Evolutionary conservation across 2,888 invertebrate species (phyloP), one percentile per base, ranked within the genome.

Genomic region (Poecilus cupreus): DNA sequence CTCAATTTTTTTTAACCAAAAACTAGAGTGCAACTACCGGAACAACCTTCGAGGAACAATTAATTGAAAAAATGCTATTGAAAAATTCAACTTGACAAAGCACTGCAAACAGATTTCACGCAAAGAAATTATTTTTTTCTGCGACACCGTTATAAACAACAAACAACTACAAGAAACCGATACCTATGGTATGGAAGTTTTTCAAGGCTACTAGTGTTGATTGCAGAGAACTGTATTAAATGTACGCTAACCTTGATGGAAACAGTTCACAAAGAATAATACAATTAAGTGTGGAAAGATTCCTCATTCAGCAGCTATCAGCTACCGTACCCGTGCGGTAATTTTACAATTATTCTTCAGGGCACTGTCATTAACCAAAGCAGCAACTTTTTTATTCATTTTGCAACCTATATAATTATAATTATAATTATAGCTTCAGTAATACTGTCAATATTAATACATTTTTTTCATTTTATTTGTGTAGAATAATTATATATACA

Each of bases 131-230:
- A 13, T 16, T 16, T 68, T 37, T 68, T 68, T 37, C 16, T 2
- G 10, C 2, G 18, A 8, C 37, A 32, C 64, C 32, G 37, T 68
- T 64, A 68, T 16, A 37, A 68, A 22, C n/a, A 60, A 32, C 11
- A 37, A 68, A 22, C n/a, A 60, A 32, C 11, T 51, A 51, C 51
- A 51, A 51, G 51, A 46, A 51, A 51, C 51, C 51, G 18, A 51
- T 2, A 32, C 32, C 32, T 1, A 6, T 32, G 32, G 6, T 60
- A 11, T 57, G 26, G 64, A 37, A 68, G 39, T 68, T 68, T 68
- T 68, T 37, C 64, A 68, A 68, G 64, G 64, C 37, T 32, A 68
- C 64, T 13, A 24, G 11, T 57, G 57, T 57, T 57, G 57, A 57
- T 60, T 60, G 26, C 32, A 60, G 60, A 60, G 46, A 57, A n/a